These are phyloP conservation scores for Euwallacea similis DNA, from an alignment of 1,140 invertebrate genomes.

Conservation along the genomic window DNA sequence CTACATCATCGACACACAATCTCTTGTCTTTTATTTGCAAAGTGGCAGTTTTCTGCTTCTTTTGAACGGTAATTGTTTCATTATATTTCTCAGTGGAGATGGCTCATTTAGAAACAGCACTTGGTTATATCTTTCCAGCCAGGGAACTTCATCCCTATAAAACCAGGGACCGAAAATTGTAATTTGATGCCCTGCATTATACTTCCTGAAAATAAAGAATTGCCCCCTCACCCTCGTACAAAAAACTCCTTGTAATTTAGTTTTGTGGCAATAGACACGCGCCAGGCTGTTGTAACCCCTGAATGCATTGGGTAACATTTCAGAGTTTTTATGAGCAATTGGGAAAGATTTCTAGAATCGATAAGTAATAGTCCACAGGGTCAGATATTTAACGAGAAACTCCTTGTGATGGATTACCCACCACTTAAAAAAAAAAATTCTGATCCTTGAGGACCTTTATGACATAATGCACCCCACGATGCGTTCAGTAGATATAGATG, in stretches of 20 bases:
- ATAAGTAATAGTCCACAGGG: neutral
- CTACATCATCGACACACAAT: too few species aligned
- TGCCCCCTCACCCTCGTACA: slow-evolving; percentile 29
- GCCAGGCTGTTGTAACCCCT: slow-evolving; percentile 4
- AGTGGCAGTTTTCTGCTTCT: neutral
- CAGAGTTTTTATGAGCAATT: neutral
- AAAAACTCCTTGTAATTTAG: slow-evolving; percentile 29
- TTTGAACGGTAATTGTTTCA: neutral
- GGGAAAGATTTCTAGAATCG: neutral
- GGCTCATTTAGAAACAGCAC: neutral
- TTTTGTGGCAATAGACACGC: slow-evolving; percentile 24
- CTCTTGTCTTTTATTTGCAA: too few species aligned
- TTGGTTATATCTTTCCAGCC: neutral
- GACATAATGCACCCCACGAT: neutral
- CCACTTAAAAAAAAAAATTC: neutral
- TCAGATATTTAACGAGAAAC: neutral
- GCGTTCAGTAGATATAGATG: neutral
- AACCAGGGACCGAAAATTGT: slow-evolving; percentile 35
- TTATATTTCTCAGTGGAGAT: slow-evolving; percentile 4
- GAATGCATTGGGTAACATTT: neutral
- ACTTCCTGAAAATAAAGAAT: slow-evolving; percentile 32
- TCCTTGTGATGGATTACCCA: too few species aligned
- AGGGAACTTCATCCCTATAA: slow-evolving; percentile 19
- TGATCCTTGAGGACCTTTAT: neutral
- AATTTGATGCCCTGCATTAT: slow-evolving; percentile 35